Evolutionary conservation across 2,888 invertebrate genomes (phyloP).

Genomic region (Altica lythri): DNA sequence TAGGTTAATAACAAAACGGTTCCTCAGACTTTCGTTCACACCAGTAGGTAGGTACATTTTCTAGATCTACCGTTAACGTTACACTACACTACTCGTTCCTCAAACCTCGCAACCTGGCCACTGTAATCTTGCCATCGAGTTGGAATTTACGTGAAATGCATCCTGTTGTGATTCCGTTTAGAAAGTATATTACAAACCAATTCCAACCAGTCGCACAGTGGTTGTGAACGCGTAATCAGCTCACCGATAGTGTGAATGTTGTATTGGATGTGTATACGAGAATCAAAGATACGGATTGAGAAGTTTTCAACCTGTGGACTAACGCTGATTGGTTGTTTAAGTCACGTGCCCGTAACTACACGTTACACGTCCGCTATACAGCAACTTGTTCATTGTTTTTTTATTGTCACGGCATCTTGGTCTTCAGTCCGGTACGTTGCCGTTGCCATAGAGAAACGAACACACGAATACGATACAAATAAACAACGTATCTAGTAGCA

Average conservation of each 20-base stretch:
- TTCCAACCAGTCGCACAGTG: not conserved
- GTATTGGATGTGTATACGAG: not conserved
- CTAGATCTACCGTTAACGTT: constrained; percentile 25
- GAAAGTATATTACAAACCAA: constrained; percentile 21
- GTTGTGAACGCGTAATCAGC: not conserved
- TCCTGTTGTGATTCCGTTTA: constrained; percentile 8
- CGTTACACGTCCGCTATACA: constrained; percentile 41
- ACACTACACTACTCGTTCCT: constrained; percentile 17
- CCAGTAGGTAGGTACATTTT: constrained; percentile 24
- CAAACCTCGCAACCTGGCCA: constrained; percentile 18
- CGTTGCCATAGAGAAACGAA: constrained; percentile 41
- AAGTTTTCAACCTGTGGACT: constrained; percentile 30
- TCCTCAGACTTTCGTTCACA: constrained; percentile 24
- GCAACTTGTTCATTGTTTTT: constrained; percentile 42
- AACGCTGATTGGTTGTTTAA: constrained; percentile 38
- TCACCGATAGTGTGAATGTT: not conserved
- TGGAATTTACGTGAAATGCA: constrained; percentile 29
- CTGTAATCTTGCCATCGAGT: constrained; percentile 20
- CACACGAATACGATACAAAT: constrained; percentile 35
- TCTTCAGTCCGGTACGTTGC: constrained; percentile 24
- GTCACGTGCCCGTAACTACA: constrained; percentile 43
- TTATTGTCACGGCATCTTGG: constrained; percentile 39
- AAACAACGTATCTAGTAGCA: constrained; percentile 19
- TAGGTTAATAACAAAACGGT: constrained; percentile 25
- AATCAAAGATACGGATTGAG: constrained; percentile 11